phyloP scores from a whole-genome alignment of 2,888 invertebrate genomes.

The Cosmia pyralina region DNA sequence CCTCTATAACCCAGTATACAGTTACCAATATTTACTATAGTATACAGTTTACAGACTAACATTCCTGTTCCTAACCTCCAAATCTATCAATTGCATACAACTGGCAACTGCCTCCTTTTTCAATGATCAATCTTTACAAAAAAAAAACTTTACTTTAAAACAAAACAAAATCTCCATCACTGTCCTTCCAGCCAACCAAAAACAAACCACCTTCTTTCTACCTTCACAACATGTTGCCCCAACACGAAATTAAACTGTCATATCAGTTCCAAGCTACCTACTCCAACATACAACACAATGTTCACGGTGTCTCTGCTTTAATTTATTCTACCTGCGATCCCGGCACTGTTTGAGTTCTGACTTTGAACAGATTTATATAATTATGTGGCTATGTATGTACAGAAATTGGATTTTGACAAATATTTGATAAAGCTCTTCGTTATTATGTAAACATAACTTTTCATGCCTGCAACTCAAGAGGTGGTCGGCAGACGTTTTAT shows the following conservation, averaged over 20 bases:
- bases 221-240: neutral
- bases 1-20: too few species aligned
- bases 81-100: too few species aligned
- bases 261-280: constrained; percentile 10
- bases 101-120: too few species aligned
- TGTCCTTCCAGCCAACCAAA: neutral
- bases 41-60: too few species aligned
- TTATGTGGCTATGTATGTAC: constrained; percentile 5
- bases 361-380: constrained; percentile 31
- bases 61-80: too few species aligned
- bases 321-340: constrained; percentile 33
- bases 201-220: neutral
- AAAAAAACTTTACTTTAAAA: neutral
- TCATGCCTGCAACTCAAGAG: too few species aligned
- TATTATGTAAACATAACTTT: neutral
- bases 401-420: constrained; percentile 11
- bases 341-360: constrained; percentile 20
- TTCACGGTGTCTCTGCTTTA: constrained; percentile 6
- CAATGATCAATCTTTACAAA: too few species aligned
- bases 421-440: constrained; percentile 19
- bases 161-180: neutral
- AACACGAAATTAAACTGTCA: constrained; percentile 17
- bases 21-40: too few species aligned
- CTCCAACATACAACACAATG: constrained; percentile 15
- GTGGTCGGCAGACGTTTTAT: too few species aligned